Evolutionary conservation across 2,797 vertebrate genomes (phyloP).

Genomic region (Falco novaeseelandiae): DNA sequence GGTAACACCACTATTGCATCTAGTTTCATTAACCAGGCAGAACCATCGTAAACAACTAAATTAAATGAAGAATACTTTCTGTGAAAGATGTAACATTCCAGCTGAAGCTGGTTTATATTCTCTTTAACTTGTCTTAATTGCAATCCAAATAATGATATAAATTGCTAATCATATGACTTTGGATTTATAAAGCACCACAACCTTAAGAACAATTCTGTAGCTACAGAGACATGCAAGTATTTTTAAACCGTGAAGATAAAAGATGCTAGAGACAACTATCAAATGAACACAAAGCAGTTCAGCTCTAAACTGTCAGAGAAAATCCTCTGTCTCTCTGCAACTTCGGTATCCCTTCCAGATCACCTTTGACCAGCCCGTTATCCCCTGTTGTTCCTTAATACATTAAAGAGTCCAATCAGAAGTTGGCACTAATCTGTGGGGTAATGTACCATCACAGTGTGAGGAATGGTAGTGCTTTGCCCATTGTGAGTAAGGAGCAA

Average conservation of each 20-base stretch:
- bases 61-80: background rate
- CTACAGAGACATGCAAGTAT: background rate
- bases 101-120: background rate
- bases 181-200: background rate
- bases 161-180: background rate
- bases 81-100: background rate
- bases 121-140: background rate
- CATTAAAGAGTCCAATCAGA: background rate
- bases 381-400: background rate
- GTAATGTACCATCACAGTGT: background rate
- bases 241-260: background rate
- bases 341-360: background rate
- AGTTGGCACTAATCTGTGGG: background rate
- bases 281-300: background rate
- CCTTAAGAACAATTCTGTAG: background rate
- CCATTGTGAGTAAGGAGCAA: background rate
- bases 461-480: background rate
- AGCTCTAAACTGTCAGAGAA: background rate
- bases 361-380: background rate
- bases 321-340: background rate
- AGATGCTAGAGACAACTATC: background rate
- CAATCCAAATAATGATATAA: background rate
- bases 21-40: background rate
- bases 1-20: constrained; percentile 27
- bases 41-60: background rate